Evolutionary conservation across 1,140 invertebrate species (phyloP).

Genomic region (Sarcophaga peregrina): DNA sequence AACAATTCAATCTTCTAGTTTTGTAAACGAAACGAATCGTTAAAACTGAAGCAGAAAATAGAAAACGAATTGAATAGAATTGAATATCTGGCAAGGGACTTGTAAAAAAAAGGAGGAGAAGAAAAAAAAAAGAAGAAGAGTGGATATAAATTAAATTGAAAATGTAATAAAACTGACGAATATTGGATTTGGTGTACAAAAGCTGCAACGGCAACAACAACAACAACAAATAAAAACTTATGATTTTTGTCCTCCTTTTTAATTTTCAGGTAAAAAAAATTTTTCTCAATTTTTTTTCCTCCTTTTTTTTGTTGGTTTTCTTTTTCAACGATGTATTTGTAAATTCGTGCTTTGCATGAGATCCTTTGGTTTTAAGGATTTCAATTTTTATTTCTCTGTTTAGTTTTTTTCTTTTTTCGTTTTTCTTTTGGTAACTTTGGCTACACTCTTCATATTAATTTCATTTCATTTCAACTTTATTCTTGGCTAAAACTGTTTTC

Average conservation of each 20-base stretch:
- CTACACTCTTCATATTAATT: background rate
- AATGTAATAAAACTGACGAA: conserved; percentile 6
- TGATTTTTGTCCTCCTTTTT: conserved; percentile 5
- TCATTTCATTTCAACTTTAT: conserved; percentile 12
- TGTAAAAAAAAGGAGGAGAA: background rate
- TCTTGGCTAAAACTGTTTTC: conserved; percentile 5
- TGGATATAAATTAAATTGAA: background rate
- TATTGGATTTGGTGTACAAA: background rate
- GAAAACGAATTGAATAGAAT: too few relatives aligned
- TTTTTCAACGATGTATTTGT: background rate
- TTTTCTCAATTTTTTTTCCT: background rate
- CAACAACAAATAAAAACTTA: background rate
- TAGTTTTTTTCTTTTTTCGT: too few relatives aligned
- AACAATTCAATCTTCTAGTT: background rate
- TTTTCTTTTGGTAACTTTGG: too few relatives aligned
- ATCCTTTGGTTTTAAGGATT: conserved; percentile 4
- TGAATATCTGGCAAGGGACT: background rate
- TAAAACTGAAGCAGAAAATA: too few relatives aligned
- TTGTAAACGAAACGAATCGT: too few relatives aligned
- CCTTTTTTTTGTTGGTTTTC: background rate
- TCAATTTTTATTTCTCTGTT: background rate
- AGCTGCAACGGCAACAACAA: background rate
- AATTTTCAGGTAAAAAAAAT: background rate
- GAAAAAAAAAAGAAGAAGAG: background rate
- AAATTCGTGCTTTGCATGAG: conserved; percentile 4